A percentile compares a stretch with the other conserved stretches of the same genome.
Evolutionary conservation across 2,113 vertebrate genomes (phyloP).

Genomic region (Equus przewalskii): DNA sequence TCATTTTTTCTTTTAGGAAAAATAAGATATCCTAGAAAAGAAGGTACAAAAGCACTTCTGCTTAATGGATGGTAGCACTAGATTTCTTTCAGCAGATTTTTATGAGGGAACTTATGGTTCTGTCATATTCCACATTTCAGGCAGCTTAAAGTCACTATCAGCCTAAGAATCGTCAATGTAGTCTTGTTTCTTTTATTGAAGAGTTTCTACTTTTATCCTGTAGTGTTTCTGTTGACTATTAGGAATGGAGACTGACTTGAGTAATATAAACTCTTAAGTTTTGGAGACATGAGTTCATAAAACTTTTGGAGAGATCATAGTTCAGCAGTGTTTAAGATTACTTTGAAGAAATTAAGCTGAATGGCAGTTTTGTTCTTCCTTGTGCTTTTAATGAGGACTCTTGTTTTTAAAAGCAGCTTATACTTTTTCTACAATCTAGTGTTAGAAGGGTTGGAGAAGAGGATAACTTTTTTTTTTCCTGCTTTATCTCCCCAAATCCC

Average conservation of each 20-base stretch:
- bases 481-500: too few species aligned
- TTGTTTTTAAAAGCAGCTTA: conserved; percentile 3
- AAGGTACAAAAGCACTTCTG: conserved; percentile 5
- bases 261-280: conserved; percentile 5
- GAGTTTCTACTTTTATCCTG: neutral
- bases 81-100: neutral
- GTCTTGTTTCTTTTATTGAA: neutral
- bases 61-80: neutral
- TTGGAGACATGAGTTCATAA: neutral
- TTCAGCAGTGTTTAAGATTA: conserved; percentile 12
- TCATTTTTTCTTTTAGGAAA: conserved; percentile 17
- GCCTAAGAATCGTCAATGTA: neutral
- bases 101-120: neutral
- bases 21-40: neutral
- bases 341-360: conserved; percentile 26
- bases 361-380: conserved; percentile 2
- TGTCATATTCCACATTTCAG: neutral
- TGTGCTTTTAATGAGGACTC: conserved; percentile 14
- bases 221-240: neutral
- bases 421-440: neutral
- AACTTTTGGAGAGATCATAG: neutral
- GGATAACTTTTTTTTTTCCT: neutral
- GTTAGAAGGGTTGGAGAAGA: neutral
- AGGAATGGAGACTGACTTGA: neutral
- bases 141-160: neutral